Evolutionary conservation across 2,888 invertebrate genomes (phyloP), one percentile per base, ranked within the genome.

Genomic region (Acanthopleura granulata): DNA sequence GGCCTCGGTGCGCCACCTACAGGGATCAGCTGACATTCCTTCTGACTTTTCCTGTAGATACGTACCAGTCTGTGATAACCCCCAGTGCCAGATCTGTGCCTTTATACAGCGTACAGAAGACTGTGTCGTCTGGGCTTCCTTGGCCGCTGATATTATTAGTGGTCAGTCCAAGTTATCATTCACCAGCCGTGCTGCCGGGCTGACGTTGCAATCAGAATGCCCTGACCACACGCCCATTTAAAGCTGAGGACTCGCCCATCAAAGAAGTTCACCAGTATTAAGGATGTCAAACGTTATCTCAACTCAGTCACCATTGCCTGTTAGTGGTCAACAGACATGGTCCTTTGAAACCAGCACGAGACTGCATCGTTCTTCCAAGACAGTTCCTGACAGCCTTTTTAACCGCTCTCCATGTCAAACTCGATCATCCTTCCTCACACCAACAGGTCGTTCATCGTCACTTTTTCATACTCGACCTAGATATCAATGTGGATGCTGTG

Each of bases 341-440:
- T 11, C 61, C 61, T 61, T n/a, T 61, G 3, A 25, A n/a, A 6
- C 12, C 11, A n/a, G 1, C n/a, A 6, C 50, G 73, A 1, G 81
- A 83, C 18, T 71, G 75, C 6, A 81, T 82, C 40, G 73, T 83
- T 27, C 78, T 81, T 29, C 80, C 82, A n/a, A 66, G 80, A 12
- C 50, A 49, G 14, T 73, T 79, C n/a, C 27, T 84, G 6, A 76
- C 79, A 72, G 82, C 79, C 27, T 57, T 84, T 4, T 16, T 78
- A 0, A 81, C 79, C n/a, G 78, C 79, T 6, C 61, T 61, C 25
- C 61, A 61, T 25, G 11, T 61, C 12, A 61, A 61, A 61, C 61
- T 61, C 11, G 61, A 79, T 57, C 81, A 83, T 27, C 82, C 80
- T n/a, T n/a, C n/a, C n/a, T n/a, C n/a, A n/a, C n/a, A n/a, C n/a